Evolutionary conservation across 2,113 vertebrate species (phyloP).

Genomic region (Ramphastos sulfuratus): DNA sequence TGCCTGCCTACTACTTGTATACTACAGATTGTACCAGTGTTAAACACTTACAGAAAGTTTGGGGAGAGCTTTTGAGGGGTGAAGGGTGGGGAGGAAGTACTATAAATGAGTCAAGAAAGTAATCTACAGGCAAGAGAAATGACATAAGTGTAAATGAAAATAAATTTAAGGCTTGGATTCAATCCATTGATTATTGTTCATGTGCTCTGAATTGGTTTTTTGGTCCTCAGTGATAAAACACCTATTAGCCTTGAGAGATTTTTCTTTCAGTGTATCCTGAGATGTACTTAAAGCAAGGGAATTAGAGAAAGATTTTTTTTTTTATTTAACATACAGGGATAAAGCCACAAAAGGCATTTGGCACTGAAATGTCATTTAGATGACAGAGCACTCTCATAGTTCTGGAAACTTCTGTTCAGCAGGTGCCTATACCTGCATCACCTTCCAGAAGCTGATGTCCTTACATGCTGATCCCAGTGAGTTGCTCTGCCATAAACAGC

Average conservation of each 20-base stretch:
- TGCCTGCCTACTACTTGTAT: background rate
- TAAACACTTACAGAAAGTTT: background rate
- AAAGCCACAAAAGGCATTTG: background rate
- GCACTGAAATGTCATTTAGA: background rate
- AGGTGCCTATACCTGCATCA: background rate
- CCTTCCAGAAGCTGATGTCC: background rate
- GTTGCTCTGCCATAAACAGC: background rate
- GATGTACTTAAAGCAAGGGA: background rate
- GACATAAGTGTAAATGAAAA: background rate
- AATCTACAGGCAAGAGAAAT: background rate
- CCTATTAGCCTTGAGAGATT: background rate
- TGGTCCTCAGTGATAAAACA: background rate
- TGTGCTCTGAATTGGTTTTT: background rate
- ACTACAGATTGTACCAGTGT: background rate
- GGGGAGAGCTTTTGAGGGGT: background rate
- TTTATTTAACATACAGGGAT: background rate
- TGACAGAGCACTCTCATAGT: background rate
- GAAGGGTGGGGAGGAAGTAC: background rate
- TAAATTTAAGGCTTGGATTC: background rate
- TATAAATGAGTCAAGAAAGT: background rate
- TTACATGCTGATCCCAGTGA: background rate
- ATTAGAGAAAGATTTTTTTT: background rate
- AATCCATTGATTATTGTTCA: background rate
- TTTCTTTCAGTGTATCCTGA: background rate
- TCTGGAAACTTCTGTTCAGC: background rate